Percentiles rank a stretch among this genome's conserved stretches.
phyloP scores from a whole-genome alignment of 2,797 vertebrate genomes.

The Pachyuromys duprasi region DNA sequence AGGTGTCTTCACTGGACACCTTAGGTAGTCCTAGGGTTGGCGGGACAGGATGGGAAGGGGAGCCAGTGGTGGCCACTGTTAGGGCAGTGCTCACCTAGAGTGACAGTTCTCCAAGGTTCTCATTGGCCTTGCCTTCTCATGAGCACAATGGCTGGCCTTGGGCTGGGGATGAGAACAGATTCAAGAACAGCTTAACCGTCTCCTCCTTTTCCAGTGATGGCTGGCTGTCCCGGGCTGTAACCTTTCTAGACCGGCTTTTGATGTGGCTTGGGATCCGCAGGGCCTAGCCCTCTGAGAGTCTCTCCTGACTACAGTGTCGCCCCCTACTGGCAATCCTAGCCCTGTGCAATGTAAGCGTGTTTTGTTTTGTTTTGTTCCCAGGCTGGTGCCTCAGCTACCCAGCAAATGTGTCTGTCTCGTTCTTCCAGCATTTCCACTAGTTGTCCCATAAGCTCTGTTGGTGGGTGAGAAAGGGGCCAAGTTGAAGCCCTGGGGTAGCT shows the following conservation, averaged over 20 bases:
- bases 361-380: not conserved
- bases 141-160: not conserved
- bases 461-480: not conserved
- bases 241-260: conserved; percentile 64
- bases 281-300: conserved; percentile 27
- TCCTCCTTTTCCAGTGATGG: conserved; percentile 57
- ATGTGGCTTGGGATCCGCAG: conserved; percentile 51
- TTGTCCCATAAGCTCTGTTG: not conserved
- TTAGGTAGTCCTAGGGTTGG: not conserved
- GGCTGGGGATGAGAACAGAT: too few species aligned
- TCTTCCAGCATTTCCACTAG: not conserved
- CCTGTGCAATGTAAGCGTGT: not conserved
- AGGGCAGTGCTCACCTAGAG: not conserved
- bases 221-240: conserved; percentile 37
- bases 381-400: not conserved
- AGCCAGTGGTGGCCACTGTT: rapidly evolving
- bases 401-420: not conserved
- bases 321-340: not conserved
- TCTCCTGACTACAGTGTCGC: not conserved
- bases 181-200: not conserved
- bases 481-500: not conserved
- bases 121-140: too few species aligned
- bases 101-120: not conserved
- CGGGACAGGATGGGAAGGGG: not conserved
- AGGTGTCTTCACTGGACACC: not conserved